Percentiles rank a stretch among this genome's conserved stretches.
Conservation (phyloP, 2,113 vertebrate genomes). For the Rana temporaria region DNA sequence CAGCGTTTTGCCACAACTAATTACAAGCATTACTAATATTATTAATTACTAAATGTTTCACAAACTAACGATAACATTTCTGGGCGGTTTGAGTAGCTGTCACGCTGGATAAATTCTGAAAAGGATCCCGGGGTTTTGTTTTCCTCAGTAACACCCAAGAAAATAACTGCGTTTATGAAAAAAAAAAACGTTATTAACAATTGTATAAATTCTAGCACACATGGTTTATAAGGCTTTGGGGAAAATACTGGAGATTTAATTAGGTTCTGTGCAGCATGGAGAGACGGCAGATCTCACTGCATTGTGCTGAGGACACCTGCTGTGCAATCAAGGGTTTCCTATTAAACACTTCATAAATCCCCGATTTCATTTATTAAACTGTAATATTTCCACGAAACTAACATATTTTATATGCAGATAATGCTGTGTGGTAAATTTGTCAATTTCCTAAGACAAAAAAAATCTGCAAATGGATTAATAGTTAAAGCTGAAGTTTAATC, state of each 20-base stretch:
- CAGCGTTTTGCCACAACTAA: neutral
- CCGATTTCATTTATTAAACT: too few species aligned
- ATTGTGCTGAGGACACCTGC: neutral
- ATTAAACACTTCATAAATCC: too few species aligned
- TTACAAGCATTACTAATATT: neutral
- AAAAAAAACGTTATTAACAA: too few species aligned
- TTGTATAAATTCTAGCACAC: neutral
- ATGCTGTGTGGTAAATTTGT: too few species aligned
- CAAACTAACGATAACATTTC: neutral
- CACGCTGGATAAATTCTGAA: neutral
- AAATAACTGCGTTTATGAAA: neutral
- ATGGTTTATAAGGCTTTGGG: neutral
- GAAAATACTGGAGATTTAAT: neutral
- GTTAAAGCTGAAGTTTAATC: too few species aligned
- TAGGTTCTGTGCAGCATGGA: neutral
- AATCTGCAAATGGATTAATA: too few species aligned
- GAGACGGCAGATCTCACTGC: neutral
- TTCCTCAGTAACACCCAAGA: slow-evolving; percentile 3
- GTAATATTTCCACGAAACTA: too few species aligned
- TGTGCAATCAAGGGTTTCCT: too few species aligned
- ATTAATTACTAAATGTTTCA: too few species aligned
- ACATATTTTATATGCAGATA: too few species aligned
- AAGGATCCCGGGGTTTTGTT: neutral
- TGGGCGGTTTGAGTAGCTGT: neutral
- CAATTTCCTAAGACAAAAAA: too few species aligned